Evolutionary conservation across 2,797 vertebrate species (phyloP), one percentile per base, ranked within the genome.

Genomic region (Cephalopachus bancanus): DNA sequence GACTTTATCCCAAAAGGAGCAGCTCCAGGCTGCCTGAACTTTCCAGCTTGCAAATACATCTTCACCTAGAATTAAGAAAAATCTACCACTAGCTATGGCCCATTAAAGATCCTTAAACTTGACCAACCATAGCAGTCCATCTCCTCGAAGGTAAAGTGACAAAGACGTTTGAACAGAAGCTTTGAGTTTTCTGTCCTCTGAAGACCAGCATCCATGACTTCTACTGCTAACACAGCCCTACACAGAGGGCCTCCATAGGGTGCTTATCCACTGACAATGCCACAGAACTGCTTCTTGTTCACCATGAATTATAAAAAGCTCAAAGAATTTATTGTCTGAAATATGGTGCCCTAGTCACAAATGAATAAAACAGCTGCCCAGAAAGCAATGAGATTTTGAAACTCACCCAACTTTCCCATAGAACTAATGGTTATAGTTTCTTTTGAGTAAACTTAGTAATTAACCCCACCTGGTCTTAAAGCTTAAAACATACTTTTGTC

Each of bases 1-100:
- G 16, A 59, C 69, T 90, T 79, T 74, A 33, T 95, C 59, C 44
- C 91, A 24, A 80, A 95, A 95, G 44, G 69, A 62, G 33, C 53
- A 75, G 15, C 30, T 7, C 5, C 16, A 37, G 60, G 30, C 59
- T 65, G 6, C 30, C n/a, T 11, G 33, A 64, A 60, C 1, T 16
- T 28, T 44, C n/a, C 22, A 71, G 20, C 28, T 49, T 22, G 10
- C 15, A 20, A 44, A 16, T 22, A n/a, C 87, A 93, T 71, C 67
- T 83, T 83, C 26, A 30, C 55, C 60, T 11, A 12, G 10, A 83
- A 15, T 67, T 55, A 78, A 44, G 14, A 62, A 88, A 83, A 12
- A n/a, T 37, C 55, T 26, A 49, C 17, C 30, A 37, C 71, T 60
- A 49, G 9, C 80, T 89, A 22, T 67, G 55, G 24, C 20, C 65